Percentiles rank a stretch among this genome's conserved stretches.
These are phyloP conservation scores for Acromyrmex echinatior DNA, from an alignment of 1,140 invertebrate species.

Conservation along the genomic window DNA sequence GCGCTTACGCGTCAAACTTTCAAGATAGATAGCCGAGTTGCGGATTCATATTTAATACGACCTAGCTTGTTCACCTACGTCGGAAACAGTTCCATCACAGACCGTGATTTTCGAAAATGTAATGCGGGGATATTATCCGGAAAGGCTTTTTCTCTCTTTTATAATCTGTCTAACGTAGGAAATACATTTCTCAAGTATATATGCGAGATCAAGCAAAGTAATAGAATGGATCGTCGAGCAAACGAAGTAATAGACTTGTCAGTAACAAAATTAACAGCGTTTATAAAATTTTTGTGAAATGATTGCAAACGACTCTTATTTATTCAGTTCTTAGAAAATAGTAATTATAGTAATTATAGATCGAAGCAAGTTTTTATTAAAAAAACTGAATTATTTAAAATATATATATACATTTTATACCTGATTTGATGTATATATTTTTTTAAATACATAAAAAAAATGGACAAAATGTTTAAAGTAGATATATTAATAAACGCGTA, in stretches of 20 bases:
- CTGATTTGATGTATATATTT: too few relatives aligned
- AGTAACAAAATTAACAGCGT: not conserved
- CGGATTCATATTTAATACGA: constrained; percentile 64
- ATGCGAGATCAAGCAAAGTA: not conserved
- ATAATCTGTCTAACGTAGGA: constrained; percentile 20
- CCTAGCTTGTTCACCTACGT: constrained; percentile 52
- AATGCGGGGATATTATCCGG: constrained; percentile 38
- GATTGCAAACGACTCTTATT: not conserved
- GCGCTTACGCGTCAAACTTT: constrained; percentile 62
- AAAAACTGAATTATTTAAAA: not conserved
- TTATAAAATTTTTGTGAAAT: not conserved
- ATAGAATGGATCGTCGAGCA: not conserved
- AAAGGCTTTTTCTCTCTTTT: constrained; percentile 36
- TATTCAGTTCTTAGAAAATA: not conserved
- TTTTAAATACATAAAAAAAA: too few relatives aligned
- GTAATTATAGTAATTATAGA: too few relatives aligned
- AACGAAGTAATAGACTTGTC: not conserved
- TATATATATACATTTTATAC: not conserved
- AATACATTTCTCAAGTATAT: constrained; percentile 47
- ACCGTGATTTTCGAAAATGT: constrained; percentile 57
- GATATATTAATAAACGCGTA: too few relatives aligned
- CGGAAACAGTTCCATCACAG: constrained; percentile 61
- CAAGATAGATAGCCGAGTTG: constrained; percentile 61
- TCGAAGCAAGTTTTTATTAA: not conserved
- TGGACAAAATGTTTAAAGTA: too few relatives aligned